Base-by-base conservation (phyloP, 2,888 invertebrate species). In the Drosophila yooni region DNA sequence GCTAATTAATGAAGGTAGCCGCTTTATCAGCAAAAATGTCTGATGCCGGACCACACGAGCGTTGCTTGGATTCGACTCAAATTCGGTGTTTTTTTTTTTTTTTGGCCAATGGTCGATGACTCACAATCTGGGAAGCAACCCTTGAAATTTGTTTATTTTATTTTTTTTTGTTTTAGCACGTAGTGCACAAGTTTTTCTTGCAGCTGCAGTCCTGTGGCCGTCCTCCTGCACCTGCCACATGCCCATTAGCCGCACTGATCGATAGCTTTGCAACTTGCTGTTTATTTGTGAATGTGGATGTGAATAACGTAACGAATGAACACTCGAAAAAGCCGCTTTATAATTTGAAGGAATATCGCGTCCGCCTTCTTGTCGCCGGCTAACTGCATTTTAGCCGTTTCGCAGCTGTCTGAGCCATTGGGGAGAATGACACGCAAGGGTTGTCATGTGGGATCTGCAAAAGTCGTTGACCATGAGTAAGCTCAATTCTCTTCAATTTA, bases 1-100 rank as follows among this genome's bases (percentile, higher is more conserved):
- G 65, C 84, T 88, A 90, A 87, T 87, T 90, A 90, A 89, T 88
- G 86, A 88, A 88, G 90, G 90, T 81, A 83, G 73, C 74, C 66
- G 70, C 67, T 54, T 77, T 79, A 75, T 73, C 81, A 76, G 70
- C 63, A 50, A 53, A 53, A 65, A 38, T 64, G 63, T 67, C 72
- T 59, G 69, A 64, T 57, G 51, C 52, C 66, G 68, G 86, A 82
- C 90, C 88, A 82, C 88, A 89, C 82, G 60, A 69, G 79, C 60
- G 54, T 31, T 38, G 10, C 13, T 59, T 59, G 60, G 48, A 63
- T 54, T 56, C 70, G 40, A 31, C 36, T 58, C 61, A 58, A 58
- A 58, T 57, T 61, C 38, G 40, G 29, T 43, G 54, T 29, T 29
- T 38, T 21, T 27, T 57, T 29, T 43, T 15, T 36, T 1, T 0